Evolutionary conservation across 1,140 invertebrate species (phyloP), one percentile per base, ranked within the genome.

Genomic region (Diorhabda elongata): DNA sequence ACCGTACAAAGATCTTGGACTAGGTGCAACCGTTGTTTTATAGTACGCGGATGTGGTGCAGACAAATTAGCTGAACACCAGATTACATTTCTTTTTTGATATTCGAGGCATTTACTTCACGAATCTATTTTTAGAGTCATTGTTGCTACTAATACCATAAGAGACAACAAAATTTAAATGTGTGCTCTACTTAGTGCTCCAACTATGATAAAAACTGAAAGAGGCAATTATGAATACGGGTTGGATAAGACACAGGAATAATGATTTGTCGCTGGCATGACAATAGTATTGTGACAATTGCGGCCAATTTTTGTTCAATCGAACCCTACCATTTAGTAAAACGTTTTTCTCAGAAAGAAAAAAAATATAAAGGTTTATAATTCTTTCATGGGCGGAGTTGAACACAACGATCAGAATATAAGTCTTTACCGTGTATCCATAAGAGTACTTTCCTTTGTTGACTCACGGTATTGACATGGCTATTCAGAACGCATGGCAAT

Each of bases 241-340:
- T 65, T 47, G 58, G 60, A 11, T 41, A 26, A 26, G 42, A 68
- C 44, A 62, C 47, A 9, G 9, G 61, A 8, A 67, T 71, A 42
- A 44, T 73, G 43, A 44, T 73, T 7, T 72, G 69, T 64, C 69
- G 67, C 57, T 76, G 74, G 71, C 71, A 71, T 58, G 74, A 76
- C 64, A 76, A 76, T 64, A 76, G 66, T 61, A 64, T 71, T 42
- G 71, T 76, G 6, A 65, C 58, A 52, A 67, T 72, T 3, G 68
- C 65, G 3, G 69, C 69, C 3, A 71, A 73, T 60, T n/a, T 26
- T 26, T 26, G 4, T 8, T 42, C 11, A 26, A 58, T 71, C 43
- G 42, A 52, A 7, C 72, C 72, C 26, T n/a, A 72, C 4, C 44
- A 62, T 56, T 64, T 72, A 65, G 70, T 64, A 44, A 74, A 68